Conservation (phyloP, 2,797 vertebrate genomes). For the Leptodactylus fallax region DNA sequence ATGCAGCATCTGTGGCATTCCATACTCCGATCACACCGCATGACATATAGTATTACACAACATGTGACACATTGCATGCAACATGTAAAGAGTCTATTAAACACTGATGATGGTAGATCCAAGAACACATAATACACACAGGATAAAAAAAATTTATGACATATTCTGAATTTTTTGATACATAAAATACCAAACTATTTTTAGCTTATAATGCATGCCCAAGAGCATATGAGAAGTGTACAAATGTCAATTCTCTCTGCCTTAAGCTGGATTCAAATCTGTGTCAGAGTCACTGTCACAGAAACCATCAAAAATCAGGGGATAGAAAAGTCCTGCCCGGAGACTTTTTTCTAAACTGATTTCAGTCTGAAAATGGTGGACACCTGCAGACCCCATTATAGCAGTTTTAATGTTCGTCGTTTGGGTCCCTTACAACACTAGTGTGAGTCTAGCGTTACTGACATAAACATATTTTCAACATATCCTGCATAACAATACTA, state of each 20-base stretch:
- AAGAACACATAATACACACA: background rate
- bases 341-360: too few relatives aligned
- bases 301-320: too few relatives aligned
- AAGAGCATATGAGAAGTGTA: too few relatives aligned
- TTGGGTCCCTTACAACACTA: too few relatives aligned
- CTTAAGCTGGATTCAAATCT: too few relatives aligned
- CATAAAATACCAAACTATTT: background rate
- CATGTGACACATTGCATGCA: slow-evolving; percentile 23
- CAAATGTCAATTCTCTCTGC: too few relatives aligned
- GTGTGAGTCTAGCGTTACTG: background rate
- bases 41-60: background rate
- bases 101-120: background rate
- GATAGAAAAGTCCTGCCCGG: too few relatives aligned
- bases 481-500: background rate
- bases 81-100: background rate
- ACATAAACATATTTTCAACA: background rate
- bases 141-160: background rate
- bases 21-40: slow-evolving; percentile 12
- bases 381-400: too few relatives aligned
- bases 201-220: background rate
- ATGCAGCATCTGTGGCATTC: background rate
- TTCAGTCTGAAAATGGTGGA: too few relatives aligned
- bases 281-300: too few relatives aligned
- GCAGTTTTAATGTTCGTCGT: too few relatives aligned
- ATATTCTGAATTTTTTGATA: background rate